Conservation (phyloP, 2,888 invertebrate species). For the Erannis defoliaria region DNA sequence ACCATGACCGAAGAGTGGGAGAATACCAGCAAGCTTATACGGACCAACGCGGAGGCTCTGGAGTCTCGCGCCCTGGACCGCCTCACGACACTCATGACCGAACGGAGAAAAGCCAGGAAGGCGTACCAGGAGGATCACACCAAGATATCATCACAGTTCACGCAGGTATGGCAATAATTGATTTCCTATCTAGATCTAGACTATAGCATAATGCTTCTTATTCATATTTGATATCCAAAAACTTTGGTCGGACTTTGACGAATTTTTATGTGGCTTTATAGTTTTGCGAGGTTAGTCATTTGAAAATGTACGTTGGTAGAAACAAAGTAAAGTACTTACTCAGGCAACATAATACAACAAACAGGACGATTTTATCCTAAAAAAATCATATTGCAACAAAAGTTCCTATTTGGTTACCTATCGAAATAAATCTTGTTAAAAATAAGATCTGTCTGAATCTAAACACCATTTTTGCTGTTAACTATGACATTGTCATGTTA, state of each 20-base stretch:
- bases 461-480: not conserved
- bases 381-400: too few species aligned
- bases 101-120: conserved; percentile 95
- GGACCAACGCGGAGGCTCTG: conserved; percentile 94
- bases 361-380: too few species aligned
- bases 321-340: too few species aligned
- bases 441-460: conserved; percentile 3
- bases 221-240: too few species aligned
- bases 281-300: too few species aligned
- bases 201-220: too few species aligned
- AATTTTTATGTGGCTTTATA: too few species aligned
- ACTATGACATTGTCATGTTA: conserved; percentile 11
- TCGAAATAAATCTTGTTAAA: not conserved
- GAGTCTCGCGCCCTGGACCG: conserved; percentile 94
- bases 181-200: too few species aligned
- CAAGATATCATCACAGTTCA: conserved; percentile 93
- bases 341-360: too few species aligned
- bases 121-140: conserved; percentile 95
- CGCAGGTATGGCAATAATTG: conserved; percentile 89
- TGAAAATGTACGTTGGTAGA: too few species aligned
- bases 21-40: conserved; percentile 92
- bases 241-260: too few species aligned
- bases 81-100: conserved; percentile 92
- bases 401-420: not conserved
- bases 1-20: conserved; percentile 96